Evolutionary conservation across 2,888 invertebrate genomes (phyloP), one percentile per base, ranked within the genome.

Genomic region (Eutolmus rufibarbis): DNA sequence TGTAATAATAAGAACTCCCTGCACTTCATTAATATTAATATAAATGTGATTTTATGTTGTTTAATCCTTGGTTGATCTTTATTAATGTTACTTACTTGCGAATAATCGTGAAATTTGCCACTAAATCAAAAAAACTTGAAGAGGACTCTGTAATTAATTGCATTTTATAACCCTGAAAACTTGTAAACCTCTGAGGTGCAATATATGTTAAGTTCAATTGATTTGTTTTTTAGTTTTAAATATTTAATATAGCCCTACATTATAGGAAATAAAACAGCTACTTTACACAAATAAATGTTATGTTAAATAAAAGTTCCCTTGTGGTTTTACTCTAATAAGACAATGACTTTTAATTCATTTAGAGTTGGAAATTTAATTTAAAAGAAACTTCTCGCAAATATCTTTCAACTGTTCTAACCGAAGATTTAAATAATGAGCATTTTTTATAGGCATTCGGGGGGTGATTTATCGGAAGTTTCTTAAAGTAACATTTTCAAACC

Each of bases 261-360:
- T 85, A 85, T 85, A 85, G 74, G 46, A 85, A 74, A 85, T 85
- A 85, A 86, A 56, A 56, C 86, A 86, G 77, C 86, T 86, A 86
- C 86, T 86, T 86, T 86, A 86, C 86, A 86, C 86, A 86, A 86
- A 86, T 86, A 86, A 86, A 86, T 86, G 86, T 86, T 86, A 86
- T 86, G 86, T 86, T 86, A 77, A 86, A 86, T 28, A 76, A 77
- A 28, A 31, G 28, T 12, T 28, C 3, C 12, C 12, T 4, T 2
- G 66, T n/a, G 43, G 40, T 76, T 76, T 76, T 76, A 76, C 7
- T 76, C 28, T 16, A 4, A 23, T 46, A 46, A 4, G 3, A 3
- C 5, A 16, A 46, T 46, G 14, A 14, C 14, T 46, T 46, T 46
- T 16, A 46, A 46, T 46, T 46, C 2, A 3, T 14, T 43, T 14